These are phyloP conservation scores for Hermatobates lingyangjiaoensis DNA, from an alignment of 1,140 invertebrate genomes.

Conservation along the genomic window DNA sequence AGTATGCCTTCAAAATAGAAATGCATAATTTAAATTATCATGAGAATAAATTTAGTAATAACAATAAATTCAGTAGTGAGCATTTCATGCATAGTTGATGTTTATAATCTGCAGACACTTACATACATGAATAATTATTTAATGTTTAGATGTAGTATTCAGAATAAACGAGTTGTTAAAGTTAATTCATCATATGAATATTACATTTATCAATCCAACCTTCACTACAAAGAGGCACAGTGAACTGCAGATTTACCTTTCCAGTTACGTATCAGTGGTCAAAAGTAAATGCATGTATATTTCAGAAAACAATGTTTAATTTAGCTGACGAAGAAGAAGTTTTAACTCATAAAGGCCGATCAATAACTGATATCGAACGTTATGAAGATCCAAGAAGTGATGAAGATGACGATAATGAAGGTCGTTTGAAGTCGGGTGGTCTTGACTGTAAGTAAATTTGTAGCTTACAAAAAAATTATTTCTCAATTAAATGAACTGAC, in stretches of 20 bases:
- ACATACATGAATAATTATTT: background rate
- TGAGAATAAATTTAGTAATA: too few relatives aligned
- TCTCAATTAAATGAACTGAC: too few relatives aligned
- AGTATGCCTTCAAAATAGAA: too few relatives aligned
- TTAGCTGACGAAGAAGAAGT: slow-evolving; percentile 73
- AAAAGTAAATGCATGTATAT: background rate
- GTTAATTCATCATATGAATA: background rate
- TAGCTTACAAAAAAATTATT: too few relatives aligned
- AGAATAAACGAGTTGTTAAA: background rate
- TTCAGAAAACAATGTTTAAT: slow-evolving; percentile 54
- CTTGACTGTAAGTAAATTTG: slow-evolving; percentile 26
- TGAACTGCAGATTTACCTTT: background rate
- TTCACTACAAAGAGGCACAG: background rate
- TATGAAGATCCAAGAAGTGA: slow-evolving; percentile 70
- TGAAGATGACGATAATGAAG: slow-evolving; percentile 51
- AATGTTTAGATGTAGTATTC: background rate
- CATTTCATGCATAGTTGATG: too few relatives aligned
- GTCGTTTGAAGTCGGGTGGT: slow-evolving; percentile 30
- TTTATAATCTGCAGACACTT: too few relatives aligned
- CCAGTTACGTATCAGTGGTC: background rate
- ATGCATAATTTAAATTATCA: too few relatives aligned
- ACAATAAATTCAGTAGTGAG: too few relatives aligned
- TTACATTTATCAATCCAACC: background rate
- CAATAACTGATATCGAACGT: slow-evolving; percentile 73
- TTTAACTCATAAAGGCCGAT: slow-evolving; percentile 70